Evolutionary conservation across 1,140 invertebrate species (phyloP).

Genomic region (Phymorhynchus buccinoides): DNA sequence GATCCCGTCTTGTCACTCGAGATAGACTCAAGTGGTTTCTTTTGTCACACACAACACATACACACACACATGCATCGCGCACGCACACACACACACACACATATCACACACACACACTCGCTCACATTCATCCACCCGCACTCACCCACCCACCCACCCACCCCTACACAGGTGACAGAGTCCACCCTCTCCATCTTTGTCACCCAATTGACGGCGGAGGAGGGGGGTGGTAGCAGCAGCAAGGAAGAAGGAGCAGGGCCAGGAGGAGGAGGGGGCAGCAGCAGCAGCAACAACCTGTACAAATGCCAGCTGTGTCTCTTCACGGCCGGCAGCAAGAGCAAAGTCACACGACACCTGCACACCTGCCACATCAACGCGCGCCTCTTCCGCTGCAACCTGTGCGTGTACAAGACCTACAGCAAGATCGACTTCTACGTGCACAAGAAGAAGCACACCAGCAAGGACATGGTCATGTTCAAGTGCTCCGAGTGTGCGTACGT

Average conservation of each 20-base stretch:
- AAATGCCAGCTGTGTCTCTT: slow-evolving; percentile 65
- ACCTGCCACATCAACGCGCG: slow-evolving; percentile 73
- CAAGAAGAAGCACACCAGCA: slow-evolving; percentile 93
- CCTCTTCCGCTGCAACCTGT: slow-evolving; percentile 90
- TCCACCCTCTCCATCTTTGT: slow-evolving; percentile 14
- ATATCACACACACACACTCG: not conserved
- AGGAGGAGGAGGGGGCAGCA: not conserved
- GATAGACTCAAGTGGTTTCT: no score
- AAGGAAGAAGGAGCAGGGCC: not conserved
- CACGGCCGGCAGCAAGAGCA: slow-evolving; percentile 54
- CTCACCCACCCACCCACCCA: no score
- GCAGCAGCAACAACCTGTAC: slow-evolving; percentile 35
- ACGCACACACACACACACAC: no score
- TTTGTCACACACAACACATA: no score
- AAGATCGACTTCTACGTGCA: slow-evolving; percentile 79
- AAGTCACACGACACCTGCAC: slow-evolving; percentile 74
- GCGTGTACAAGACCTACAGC: slow-evolving; percentile 91
- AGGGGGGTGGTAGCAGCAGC: not conserved
- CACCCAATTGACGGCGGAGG: not conserved
- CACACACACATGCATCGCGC: not conserved
- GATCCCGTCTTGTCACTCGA: no score
- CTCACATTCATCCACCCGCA: not conserved
- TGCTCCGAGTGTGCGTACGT: slow-evolving; percentile 93
- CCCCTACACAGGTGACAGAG: slow-evolving; percentile 19
- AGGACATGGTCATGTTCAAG: slow-evolving; percentile 81